Evolutionary conservation across 2,888 invertebrate species (phyloP), one percentile per base, ranked within the genome.

Genomic region (Macaria liturata): DNA sequence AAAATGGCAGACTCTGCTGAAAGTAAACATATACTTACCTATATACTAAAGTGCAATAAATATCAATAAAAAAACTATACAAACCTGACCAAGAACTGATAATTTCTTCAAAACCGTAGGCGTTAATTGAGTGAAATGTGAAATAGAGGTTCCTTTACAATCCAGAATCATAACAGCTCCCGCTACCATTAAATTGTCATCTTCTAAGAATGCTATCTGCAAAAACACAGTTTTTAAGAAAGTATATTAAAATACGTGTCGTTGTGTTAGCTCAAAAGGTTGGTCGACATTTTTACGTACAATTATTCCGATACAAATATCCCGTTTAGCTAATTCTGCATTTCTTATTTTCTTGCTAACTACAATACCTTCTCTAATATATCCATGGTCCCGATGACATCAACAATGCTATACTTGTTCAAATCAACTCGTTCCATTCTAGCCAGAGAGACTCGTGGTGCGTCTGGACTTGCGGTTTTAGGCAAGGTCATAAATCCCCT

Each of bases 361-460:
- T 20, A 20, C 8, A 5, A 39, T 42, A 42, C 42, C 42, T 42
- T 42, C 9, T 42, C n/a, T 42, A 42, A 9, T 4, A 8, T 2
- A 4, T 42, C 4, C 4, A 42, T 9, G 9, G 42, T 42, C 4
- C 42, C 42, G n/a, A n/a, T 42, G 8, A 83, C 51, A 9, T 88
- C 84, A 6, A 69, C 42, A 9, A 88, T 75, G 40, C 68, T 62
- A 50, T 74, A 75, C 68, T 81, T 84, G 31, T 83, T 81, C 0
- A 93, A 80, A 68, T 93, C 78, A 59, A 89, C 91, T 6, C 64
- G 70, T 0, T 92, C 93, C 0, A 91, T 86, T 4, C 94, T 86
- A 46, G 94, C 77, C 0, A 95, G 75, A 4, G 88, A 75, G 0
- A 93, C 82, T 47, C 91, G 82, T 0, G 94, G 92, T 0, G 79